A percentile compares a stretch with the other conserved stretches of the same genome.
phyloP scores from a whole-genome alignment of 2,797 vertebrate species.

The Lophotriccus pileatus region DNA sequence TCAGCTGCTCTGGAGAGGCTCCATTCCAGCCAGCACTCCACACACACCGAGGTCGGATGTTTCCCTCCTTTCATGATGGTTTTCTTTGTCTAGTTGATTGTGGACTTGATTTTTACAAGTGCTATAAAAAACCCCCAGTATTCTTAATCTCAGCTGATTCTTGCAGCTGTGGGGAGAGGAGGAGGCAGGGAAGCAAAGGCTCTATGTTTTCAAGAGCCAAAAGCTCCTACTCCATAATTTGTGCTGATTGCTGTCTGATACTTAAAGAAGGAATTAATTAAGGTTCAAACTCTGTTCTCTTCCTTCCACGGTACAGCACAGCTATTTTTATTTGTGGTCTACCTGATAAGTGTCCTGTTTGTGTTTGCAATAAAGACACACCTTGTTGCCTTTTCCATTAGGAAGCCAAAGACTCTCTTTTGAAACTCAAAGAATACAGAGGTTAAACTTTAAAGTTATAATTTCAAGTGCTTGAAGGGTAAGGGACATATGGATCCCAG shows the following conservation, averaged over 20 bases:
- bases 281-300: conserved; percentile 2
- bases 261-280: conserved; percentile 57
- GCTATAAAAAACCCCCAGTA: not conserved
- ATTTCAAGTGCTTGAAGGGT: not conserved
- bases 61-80: conserved; percentile 14
- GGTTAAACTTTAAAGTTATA: not conserved
- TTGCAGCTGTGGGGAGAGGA: conserved; percentile 29
- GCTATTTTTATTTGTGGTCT: conserved; percentile 21
- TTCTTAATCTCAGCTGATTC: conserved; percentile 40
- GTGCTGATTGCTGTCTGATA: conserved; percentile 57
- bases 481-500: not conserved
- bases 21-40: not conserved
- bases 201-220: conserved; percentile 29
- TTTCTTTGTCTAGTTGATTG: conserved; percentile 58
- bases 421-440: not conserved
- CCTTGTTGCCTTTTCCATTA: not conserved
- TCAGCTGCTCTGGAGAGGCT: conserved; percentile 26
- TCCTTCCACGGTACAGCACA: not conserved
- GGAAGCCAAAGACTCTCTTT: not conserved
- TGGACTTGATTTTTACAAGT: conserved; percentile 53
- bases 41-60: not conserved
- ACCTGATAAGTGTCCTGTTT: not conserved
- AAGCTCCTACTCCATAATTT: conserved; percentile 14
- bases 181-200: not conserved
- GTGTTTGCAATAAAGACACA: not conserved